A percentile compares a stretch with the other conserved stretches of the same genome.
Conservation (phyloP, 2,113 vertebrate species). For the Myrmecobius fasciatus region DNA sequence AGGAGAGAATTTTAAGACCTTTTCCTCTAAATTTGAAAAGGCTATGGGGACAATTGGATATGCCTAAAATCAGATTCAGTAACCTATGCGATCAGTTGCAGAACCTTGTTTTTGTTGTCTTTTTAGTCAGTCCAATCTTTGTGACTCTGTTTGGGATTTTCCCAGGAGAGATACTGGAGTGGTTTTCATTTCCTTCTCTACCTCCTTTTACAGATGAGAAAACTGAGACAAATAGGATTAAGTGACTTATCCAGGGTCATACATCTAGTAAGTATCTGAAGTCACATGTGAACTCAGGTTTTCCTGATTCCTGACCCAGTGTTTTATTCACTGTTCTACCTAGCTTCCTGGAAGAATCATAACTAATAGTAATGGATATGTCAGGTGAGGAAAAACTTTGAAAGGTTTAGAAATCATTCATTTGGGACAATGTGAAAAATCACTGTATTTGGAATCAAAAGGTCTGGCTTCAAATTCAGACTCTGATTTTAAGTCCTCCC, state of each 20-base stretch:
- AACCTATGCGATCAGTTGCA: background rate
- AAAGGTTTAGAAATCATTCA: background rate
- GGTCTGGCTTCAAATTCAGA: background rate
- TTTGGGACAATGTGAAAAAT: background rate
- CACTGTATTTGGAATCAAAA: background rate
- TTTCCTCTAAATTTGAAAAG: background rate
- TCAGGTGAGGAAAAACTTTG: background rate
- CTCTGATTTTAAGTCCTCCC: background rate
- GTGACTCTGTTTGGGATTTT: background rate
- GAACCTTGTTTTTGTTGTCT: background rate
- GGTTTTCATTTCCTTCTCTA: background rate
- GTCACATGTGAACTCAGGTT: background rate
- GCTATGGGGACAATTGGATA: background rate
- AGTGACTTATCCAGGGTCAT: background rate
- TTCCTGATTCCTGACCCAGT: background rate
- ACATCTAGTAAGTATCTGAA: too few species aligned
- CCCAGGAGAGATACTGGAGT: background rate
- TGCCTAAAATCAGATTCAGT: background rate
- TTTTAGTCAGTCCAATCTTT: background rate
- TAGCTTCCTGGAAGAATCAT: background rate
- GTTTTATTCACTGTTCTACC: background rate
- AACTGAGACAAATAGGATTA: background rate
- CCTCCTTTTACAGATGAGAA: background rate
- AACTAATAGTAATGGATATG: background rate
- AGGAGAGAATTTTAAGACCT: background rate